A percentile compares a stretch with the other conserved stretches of the same genome.
Conservation (phyloP, 2,797 vertebrate genomes). For the Phataginus tetradactyla region DNA sequence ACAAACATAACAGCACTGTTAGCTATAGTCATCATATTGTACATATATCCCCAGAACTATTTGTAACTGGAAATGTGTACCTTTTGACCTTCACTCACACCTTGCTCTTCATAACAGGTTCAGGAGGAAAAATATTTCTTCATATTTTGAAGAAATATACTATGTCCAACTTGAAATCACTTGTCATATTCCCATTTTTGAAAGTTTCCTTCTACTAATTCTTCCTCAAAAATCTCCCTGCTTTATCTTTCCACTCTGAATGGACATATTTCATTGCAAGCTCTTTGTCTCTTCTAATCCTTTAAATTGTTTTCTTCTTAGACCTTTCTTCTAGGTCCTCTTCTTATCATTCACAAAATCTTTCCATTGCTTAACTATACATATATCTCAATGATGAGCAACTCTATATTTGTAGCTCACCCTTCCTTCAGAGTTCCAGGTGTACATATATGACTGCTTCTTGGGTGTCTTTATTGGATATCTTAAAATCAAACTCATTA, state of each 20-base stretch:
- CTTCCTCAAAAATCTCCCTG: neutral
- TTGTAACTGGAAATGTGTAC: neutral
- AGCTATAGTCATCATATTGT: neutral
- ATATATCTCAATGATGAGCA: neutral
- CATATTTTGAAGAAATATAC: neutral
- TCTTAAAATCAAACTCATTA: neutral
- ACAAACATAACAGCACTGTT: neutral
- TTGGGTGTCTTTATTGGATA: neutral
- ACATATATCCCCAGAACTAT: neutral
- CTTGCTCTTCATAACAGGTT: neutral
- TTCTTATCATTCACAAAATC: neutral
- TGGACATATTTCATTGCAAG: neutral
- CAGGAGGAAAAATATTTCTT: neutral
- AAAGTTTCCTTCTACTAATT: neutral
- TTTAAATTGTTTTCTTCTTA: neutral
- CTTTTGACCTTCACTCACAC: neutral
- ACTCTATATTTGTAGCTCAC: neutral
- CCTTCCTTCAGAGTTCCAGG: neutral
- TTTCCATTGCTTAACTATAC: neutral
- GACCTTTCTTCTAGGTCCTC: neutral
- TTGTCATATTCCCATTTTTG: neutral
- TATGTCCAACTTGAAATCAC: neutral
- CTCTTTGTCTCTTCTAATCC: neutral
- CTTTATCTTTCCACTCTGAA: neutral
- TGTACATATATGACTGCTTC: neutral